A percentile compares a stretch with the other conserved stretches of the same genome.
Conservation (phyloP, 2,113 vertebrate species). For the Platysternon megacephalum region DNA sequence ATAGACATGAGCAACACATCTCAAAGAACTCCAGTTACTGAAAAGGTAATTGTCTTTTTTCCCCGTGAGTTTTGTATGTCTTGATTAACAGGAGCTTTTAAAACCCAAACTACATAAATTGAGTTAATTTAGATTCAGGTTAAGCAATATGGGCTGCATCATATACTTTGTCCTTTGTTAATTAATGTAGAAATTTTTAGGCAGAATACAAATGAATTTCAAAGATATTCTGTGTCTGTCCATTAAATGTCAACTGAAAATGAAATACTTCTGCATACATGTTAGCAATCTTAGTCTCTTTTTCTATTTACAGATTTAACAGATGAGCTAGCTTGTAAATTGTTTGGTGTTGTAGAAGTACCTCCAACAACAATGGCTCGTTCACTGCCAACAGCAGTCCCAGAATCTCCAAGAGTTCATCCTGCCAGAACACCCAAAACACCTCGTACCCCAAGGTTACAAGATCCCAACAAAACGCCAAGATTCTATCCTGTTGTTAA, state of each 20-base stretch:
- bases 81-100: background rate
- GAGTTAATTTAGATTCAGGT: background rate
- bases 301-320: constrained; percentile 23
- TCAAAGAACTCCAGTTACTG: too few species aligned
- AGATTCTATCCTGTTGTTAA: constrained; percentile 97
- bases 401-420: constrained; percentile 77
- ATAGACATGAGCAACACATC: too few species aligned
- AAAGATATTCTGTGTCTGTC: background rate
- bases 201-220: background rate
- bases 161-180: background rate
- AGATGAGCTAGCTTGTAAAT: constrained; percentile 58
- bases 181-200: background rate
- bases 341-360: constrained; percentile 61
- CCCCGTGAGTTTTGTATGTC: background rate
- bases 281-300: background rate
- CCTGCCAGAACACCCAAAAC: constrained; percentile 76
- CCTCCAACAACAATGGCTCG: constrained; percentile 68
- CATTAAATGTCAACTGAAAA: background rate
- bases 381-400: constrained; percentile 84
- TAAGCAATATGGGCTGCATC: background rate
- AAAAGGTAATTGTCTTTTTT: background rate
- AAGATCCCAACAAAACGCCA: constrained; percentile 90
- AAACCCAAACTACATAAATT: background rate
- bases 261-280: background rate
- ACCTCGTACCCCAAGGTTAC: constrained; percentile 86